Conservation (phyloP, 2,113 vertebrate species). For the Gallinago paraguaiae region DNA sequence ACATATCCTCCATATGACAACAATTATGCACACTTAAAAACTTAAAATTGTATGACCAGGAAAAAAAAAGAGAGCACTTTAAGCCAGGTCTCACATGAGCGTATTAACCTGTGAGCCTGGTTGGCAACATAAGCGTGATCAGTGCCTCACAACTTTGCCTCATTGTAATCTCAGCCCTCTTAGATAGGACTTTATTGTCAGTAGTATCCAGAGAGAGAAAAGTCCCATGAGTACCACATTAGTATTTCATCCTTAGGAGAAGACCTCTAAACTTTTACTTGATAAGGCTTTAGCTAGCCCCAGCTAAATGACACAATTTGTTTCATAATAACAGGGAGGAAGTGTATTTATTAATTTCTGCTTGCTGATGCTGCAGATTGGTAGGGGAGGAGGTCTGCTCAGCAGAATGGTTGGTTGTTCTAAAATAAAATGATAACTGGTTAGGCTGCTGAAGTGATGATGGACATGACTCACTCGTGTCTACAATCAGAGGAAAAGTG, state of each 20-base stretch:
- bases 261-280: not conserved
- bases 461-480: not conserved
- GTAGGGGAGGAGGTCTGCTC: not conserved
- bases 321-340: not conserved
- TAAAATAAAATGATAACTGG: not conserved
- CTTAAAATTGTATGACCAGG: not conserved
- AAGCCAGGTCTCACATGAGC: not conserved
- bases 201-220: not conserved
- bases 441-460: not conserved
- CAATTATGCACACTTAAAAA: not conserved
- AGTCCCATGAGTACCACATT: not conserved
- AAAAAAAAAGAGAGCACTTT: not conserved
- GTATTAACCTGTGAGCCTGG: not conserved
- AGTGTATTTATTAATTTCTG: not conserved
- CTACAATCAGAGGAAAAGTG: not conserved
- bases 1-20: not conserved
- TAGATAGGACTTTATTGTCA: not conserved
- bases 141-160: not conserved
- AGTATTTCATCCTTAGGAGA: not conserved
- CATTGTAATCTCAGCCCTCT: not conserved
- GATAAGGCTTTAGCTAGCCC: not conserved
- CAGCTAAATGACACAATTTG: not conserved
- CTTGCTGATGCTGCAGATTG: not conserved
- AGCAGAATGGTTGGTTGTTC: not conserved
- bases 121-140: not conserved